These are phyloP conservation scores for Serripes groenlandicus DNA, from an alignment of 2,888 invertebrate species.

Conservation along the genomic window DNA sequence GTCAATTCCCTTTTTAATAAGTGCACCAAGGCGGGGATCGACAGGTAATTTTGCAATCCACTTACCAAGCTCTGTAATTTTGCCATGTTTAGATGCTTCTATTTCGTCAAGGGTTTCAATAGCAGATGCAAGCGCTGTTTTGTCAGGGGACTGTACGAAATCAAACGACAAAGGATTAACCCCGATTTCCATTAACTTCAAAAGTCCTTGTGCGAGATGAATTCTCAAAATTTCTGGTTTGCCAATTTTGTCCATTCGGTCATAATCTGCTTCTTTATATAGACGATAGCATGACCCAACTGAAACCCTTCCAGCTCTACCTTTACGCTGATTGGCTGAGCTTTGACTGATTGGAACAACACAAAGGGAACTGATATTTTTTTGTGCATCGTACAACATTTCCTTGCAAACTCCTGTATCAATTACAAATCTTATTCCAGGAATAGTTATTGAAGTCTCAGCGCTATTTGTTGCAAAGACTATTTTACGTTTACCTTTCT, in stretches of 20 bases:
- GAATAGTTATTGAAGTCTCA: slow-evolving; percentile 86
- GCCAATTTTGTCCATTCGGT: slow-evolving; percentile 76
- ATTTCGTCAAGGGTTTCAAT: slow-evolving; percentile 76
- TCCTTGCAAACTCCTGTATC: slow-evolving; percentile 86
- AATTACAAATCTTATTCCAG: slow-evolving; percentile 86
- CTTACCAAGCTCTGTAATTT: slow-evolving; percentile 81
- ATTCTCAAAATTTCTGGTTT: slow-evolving; percentile 85
- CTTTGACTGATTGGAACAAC: slow-evolving; percentile 81
- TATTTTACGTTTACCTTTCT: slow-evolving; percentile 80
- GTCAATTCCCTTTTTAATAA: slow-evolving; percentile 75
- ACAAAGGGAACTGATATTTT: slow-evolving; percentile 79
- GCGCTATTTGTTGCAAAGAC: slow-evolving; percentile 87
- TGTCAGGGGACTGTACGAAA: slow-evolving; percentile 83
- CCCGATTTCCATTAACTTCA: slow-evolving; percentile 83
- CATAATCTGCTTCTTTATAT: slow-evolving; percentile 82
- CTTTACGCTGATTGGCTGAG: slow-evolving; percentile 86
- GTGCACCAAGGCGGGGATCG: slow-evolving; percentile 80
- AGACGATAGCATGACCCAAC: slow-evolving; percentile 85
- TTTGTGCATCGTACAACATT: slow-evolving; percentile 82
- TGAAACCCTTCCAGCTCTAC: slow-evolving; percentile 86
- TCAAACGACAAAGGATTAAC: slow-evolving; percentile 81
- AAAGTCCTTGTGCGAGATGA: slow-evolving; percentile 80
- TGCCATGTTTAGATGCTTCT: slow-evolving; percentile 76
- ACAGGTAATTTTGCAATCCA: slow-evolving; percentile 82
- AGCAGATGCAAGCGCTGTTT: slow-evolving; percentile 76